Evolutionary conservation across 1,140 invertebrate genomes (phyloP).

Genomic region (Dendroctonus ponderosae): DNA sequence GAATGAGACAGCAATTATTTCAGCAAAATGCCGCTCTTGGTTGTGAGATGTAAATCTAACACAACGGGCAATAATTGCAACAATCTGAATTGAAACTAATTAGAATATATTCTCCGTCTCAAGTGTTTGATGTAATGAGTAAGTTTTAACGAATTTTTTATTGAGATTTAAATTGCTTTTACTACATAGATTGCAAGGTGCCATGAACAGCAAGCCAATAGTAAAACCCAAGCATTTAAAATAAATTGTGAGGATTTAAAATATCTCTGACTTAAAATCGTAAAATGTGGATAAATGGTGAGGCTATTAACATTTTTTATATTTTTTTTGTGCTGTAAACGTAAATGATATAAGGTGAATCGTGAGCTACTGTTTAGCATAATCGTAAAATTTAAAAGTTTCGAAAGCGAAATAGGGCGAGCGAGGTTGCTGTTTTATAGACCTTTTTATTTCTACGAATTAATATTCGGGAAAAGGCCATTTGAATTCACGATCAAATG

Average conservation of each 20-base stretch:
- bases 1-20: no score
- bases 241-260: conserved; percentile 15
- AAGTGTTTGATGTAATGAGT: no score
- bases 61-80: no score
- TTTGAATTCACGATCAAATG: conserved; percentile 30
- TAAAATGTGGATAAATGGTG: conserved; percentile 19
- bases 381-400: conserved; percentile 30
- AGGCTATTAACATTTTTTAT: conserved; percentile 24
- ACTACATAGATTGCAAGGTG: no score
- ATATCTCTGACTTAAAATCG: neutral
- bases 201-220: no score
- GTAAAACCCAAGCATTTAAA: conserved; percentile 12
- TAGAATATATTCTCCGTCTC: no score
- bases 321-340: conserved; percentile 21
- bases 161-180: no score
- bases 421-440: conserved; percentile 19
- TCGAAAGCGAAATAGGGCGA: conserved; percentile 16
- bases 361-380: conserved; percentile 32
- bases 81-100: no score
- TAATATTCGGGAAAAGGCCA: conserved; percentile 32
- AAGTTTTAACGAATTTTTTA: no score
- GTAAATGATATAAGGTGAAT: conserved; percentile 33
- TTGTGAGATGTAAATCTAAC: no score
- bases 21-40: no score
- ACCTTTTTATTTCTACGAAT: conserved; percentile 31